Evolutionary conservation across 2,113 vertebrate genomes (phyloP), one percentile per base, ranked within the genome.

Genomic region (Corythornis madagascariensis): DNA sequence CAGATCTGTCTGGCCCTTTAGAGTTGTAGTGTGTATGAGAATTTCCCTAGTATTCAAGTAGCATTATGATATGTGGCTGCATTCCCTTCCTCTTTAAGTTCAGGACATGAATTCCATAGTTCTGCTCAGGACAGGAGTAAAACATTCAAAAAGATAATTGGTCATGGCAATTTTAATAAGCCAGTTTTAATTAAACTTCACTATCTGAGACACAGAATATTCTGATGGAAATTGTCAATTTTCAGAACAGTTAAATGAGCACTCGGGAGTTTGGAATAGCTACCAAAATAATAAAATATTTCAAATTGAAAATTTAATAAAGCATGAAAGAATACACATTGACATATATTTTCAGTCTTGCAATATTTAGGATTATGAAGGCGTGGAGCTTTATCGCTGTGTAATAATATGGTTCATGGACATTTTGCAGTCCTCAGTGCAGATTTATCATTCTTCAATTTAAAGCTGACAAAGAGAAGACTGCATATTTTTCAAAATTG

Each of bases 131-230:
- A 79, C 69, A 48, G 83, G 42, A 61, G 67, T 50, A 43, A 87
- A 80, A 52, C 53, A 52, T 66, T 87, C 28, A 65, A 60, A 82
- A 26, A 16, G 35, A 10, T 31, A 52, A 65, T 80, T 92, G 83
- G 42, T 83, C 38, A 61, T 53, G 69, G 57, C 76, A 75, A 57
- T 83, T 79, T 74, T 87, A 79, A 87, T 87, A 92, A 88, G 57
- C n/a, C n/a, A 52, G 42, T 75, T 92, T 65, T 83, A 94, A 75
- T 92, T 80, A 87, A 90, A 76, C 63, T 52, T 24, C 48, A 42
- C 83, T 92, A 48, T 84, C 53, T 76, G 47, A 87, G 59, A 52
- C 25, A 12, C 73, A 42, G 75, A 88, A 35, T 61, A 18, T 57
- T 63, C 57, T 52, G 70, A 87, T 72, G 53, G 60, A 87, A 84